Percentiles rank a stretch among this genome's conserved stretches.
These are phyloP conservation scores for Oryzias javanicus DNA, from an alignment of 2,113 vertebrate species.

Conservation along the genomic window DNA sequence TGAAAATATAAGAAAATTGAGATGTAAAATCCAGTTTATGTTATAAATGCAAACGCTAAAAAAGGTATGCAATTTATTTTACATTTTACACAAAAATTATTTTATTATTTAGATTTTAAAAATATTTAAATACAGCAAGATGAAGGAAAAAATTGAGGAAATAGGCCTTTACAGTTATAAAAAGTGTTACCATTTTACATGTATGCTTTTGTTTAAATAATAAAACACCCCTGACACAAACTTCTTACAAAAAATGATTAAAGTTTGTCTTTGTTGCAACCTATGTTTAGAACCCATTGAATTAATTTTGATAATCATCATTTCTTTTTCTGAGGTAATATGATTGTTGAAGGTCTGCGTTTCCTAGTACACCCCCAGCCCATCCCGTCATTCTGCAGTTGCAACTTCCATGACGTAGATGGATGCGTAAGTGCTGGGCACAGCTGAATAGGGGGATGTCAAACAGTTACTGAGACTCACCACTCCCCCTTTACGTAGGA, in stretches of 20 bases:
- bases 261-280: background rate
- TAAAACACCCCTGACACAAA: no score
- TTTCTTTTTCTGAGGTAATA: conserved; percentile 1
- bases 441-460: conserved; percentile 13
- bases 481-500: conserved; percentile 17
- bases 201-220: no score
- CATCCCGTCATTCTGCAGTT: background rate
- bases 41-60: no score
- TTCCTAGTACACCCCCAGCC: background rate
- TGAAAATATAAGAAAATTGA: no score
- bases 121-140: background rate
- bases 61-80: no score
- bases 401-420: conserved; percentile 9
- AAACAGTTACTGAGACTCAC: conserved; percentile 1
- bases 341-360: background rate
- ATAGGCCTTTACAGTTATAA: background rate
- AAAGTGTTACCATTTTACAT: background rate
- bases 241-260: no score
- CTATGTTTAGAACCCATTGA: background rate
- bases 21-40: no score
- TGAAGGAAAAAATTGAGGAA: background rate
- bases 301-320: background rate
- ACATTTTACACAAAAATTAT: no score
- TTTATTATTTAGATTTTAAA: no score
- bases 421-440: conserved; percentile 13